Conservation (phyloP, 2,797 vertebrate genomes). For the Acipenser ruthenus region DNA sequence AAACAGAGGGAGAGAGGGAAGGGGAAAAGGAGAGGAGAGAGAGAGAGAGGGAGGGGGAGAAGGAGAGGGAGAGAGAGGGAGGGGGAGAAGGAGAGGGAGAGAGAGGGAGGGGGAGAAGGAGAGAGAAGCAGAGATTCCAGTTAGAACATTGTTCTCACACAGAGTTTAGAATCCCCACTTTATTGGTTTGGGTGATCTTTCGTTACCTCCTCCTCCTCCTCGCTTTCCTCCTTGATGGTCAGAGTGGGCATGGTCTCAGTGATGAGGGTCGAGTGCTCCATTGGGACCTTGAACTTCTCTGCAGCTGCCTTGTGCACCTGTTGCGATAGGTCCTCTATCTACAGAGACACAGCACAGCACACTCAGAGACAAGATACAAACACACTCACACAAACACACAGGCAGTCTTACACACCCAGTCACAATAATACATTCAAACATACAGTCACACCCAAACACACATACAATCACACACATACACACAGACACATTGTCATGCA, state of each 20-base stretch:
- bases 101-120: not conserved
- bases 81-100: not conserved
- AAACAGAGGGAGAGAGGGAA: not conserved
- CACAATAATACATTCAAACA: too few relatives aligned
- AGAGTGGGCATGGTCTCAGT: conserved; percentile 72
- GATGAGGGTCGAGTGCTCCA: conserved; percentile 71
- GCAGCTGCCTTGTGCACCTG: conserved; percentile 94
- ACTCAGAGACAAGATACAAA: not conserved
- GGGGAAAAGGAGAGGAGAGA: not conserved
- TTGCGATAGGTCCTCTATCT: conserved; percentile 96
- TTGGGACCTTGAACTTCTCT: conserved; percentile 94
- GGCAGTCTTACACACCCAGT: too few relatives aligned
- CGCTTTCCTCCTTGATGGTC: conserved; percentile 79
- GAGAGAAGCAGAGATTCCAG: not conserved
- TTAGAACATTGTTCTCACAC: too few relatives aligned
- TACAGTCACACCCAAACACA: too few relatives aligned
- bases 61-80: not conserved
- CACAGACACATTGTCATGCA: too few relatives aligned
- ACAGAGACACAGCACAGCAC: conserved; percentile 38
- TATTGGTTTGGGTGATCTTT: not conserved
- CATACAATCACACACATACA: too few relatives aligned
- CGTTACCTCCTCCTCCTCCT: conserved; percentile 79
- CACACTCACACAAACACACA: too few relatives aligned
- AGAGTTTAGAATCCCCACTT: not conserved
- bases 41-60: not conserved